These are phyloP conservation scores for Drosophila melanica DNA, from an alignment of 1,140 invertebrate genomes.

Conservation along the genomic window DNA sequence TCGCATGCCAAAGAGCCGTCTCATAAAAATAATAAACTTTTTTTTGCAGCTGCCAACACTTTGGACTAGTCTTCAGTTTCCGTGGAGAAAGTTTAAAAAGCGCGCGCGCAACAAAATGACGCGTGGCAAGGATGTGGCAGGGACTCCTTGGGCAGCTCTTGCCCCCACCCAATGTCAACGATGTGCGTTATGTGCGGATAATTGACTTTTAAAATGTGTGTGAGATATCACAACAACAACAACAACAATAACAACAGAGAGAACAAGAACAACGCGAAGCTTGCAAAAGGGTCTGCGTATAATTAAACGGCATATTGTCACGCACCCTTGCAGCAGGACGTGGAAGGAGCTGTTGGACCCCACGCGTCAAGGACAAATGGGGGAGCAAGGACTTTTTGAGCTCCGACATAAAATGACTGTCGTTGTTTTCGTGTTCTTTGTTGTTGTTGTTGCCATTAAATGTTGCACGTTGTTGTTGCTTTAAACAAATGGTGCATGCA, in stretches of 20 bases:
- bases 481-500: slow-evolving; percentile 35
- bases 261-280: slow-evolving; percentile 8
- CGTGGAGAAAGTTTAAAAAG: slow-evolving; percentile 39
- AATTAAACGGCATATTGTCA: slow-evolving; percentile 82
- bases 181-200: slow-evolving; percentile 81
- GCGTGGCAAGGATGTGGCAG: slow-evolving; percentile 60
- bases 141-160: slow-evolving; percentile 29
- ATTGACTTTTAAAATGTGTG: slow-evolving; percentile 82
- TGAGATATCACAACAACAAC: slow-evolving; percentile 72
- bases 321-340: slow-evolving; percentile 60
- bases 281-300: slow-evolving; percentile 66
- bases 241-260: slow-evolving; percentile 37
- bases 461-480: slow-evolving; percentile 31
- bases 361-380: slow-evolving; percentile 44
- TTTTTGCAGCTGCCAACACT: slow-evolving; percentile 41
- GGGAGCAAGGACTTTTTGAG: slow-evolving; percentile 31
- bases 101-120: slow-evolving; percentile 67
- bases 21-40: slow-evolving; percentile 76
- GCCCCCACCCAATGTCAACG: slow-evolving; percentile 45
- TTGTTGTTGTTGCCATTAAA: slow-evolving; percentile 53
- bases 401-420: slow-evolving; percentile 26
- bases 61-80: slow-evolving; percentile 30
- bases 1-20: slow-evolving; percentile 61
- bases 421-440: neutral
- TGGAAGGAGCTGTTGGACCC: neutral